Evolutionary conservation across 2,797 vertebrate species (phyloP).

Genomic region (Botia kubotai): DNA sequence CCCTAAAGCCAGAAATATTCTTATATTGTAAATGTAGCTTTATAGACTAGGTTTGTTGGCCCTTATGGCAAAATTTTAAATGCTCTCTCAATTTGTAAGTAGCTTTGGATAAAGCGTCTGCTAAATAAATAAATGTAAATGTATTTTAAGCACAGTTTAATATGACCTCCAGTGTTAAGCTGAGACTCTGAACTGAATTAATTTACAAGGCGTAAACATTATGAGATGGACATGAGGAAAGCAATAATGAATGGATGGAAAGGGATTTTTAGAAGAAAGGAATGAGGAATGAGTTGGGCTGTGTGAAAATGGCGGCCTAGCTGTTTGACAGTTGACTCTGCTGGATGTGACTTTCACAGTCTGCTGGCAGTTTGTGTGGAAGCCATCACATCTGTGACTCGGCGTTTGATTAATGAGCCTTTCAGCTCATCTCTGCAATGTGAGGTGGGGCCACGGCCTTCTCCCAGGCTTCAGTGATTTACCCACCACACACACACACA

Average conservation of each 20-base stretch:
- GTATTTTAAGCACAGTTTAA: too few species aligned
- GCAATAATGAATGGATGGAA: conserved; percentile 70
- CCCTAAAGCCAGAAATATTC: too few species aligned
- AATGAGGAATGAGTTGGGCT: conserved; percentile 41
- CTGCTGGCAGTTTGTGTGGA: conserved; percentile 92
- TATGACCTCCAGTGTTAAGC: background rate
- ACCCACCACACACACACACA: conserved; percentile 79
- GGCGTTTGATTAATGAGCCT: conserved; percentile 97
- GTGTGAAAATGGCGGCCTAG: conserved; percentile 64
- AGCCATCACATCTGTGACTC: conserved; percentile 97
- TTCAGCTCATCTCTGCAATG: conserved; percentile 89
- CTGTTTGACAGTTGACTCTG: conserved; percentile 87
- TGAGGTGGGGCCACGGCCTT: conserved; percentile 90
- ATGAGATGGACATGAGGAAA: conserved; percentile 54
- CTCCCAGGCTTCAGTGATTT: conserved; percentile 93
- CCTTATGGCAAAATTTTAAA: too few species aligned
- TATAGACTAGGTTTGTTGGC: too few species aligned
- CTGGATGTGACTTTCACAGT: conserved; percentile 99
- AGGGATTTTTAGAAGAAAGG: conserved; percentile 49
- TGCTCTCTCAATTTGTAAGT: too few species aligned
- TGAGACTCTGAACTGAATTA: conserved; percentile 19
- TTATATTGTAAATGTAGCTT: too few species aligned
- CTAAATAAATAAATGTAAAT: too few species aligned
- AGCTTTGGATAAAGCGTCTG: too few species aligned
- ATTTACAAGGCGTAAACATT: background rate